Evolutionary conservation across 2,888 invertebrate genomes (phyloP), one percentile per base, ranked within the genome.

Genomic region (Oxystoma pomonae): DNA sequence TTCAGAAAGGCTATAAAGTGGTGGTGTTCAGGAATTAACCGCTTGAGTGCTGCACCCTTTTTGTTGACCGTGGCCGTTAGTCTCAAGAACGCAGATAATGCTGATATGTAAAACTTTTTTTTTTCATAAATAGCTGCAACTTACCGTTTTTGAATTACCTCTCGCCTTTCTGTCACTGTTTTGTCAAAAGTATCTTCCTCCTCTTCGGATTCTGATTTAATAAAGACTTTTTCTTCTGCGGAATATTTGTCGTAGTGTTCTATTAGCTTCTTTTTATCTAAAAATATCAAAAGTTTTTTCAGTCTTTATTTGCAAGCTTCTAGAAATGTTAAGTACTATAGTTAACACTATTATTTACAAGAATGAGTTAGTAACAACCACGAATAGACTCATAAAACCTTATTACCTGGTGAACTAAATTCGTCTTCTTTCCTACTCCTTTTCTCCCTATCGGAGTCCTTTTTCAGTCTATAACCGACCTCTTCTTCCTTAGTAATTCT

Each of bases 141-240:
- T 35, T 7, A 35, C 60, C 90, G 86, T 76, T 89, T 88, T 16
- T 90, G 89, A 58, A 91, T 90, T 81, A 90, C 88, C 74, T 88
- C 87, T 67, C 90, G 87, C 69, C 90, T 82, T 75, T 91, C 91
- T n/a, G 89, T 88, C 22, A 91, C 90, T 58, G 89, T 88, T 67
- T 87, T 86, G 71, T 89, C 89, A 19, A 87, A 80, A 61, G 77
- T 81, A 68, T 89, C 89, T 74, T 86, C 87, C 67, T 88, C 84
- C 68, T 88, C 88, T 73, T 86, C 87, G 68, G 88, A 84, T 59
- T 85, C 84, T 1, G 82, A 86, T 57, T 74, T 74, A 57, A 89
- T 88, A 63, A 88, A 83, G 2, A 66, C 69, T 75, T 92, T 91
- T 72, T 91, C 91, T 80, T 92, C 91, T 0, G 90, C 91, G 0